Evolutionary conservation across 2,888 invertebrate genomes (phyloP).

Genomic region (Eurytoma californica): DNA sequence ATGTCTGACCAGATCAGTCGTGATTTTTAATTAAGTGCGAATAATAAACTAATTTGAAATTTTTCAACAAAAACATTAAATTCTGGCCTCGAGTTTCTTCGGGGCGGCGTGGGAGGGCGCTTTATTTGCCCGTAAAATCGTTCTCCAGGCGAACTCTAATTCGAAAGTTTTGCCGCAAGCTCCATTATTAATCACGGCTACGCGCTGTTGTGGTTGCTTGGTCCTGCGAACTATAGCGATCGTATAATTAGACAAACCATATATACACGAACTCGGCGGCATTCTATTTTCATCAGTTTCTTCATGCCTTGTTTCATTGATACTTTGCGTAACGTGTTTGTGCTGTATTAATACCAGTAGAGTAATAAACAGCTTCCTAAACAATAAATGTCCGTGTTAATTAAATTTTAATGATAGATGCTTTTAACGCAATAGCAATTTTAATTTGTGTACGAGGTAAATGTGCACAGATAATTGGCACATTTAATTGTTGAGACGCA

Average conservation of each 20-base stretch:
- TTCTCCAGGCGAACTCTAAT: conserved; percentile 20
- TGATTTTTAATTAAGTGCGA: conserved; percentile 1
- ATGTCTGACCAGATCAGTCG: neutral
- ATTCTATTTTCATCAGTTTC: neutral
- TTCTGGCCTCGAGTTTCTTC: conserved; percentile 23
- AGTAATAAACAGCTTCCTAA: no score
- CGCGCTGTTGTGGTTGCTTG: neutral
- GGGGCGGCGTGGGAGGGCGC: neutral
- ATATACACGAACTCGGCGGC: neutral
- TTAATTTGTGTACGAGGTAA: no score
- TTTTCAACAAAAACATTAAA: conserved; percentile 24
- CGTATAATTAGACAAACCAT: conserved; percentile 55
- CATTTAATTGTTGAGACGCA: no score
- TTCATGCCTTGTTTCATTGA: no score
- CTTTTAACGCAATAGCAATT: no score
- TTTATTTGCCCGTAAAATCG: conserved; percentile 25
- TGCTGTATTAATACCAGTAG: no score
- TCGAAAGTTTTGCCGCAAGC: conserved; percentile 20
- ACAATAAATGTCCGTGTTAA: no score
- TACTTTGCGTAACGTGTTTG: no score
- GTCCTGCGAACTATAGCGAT: conserved; percentile 17
- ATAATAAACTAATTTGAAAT: conserved; percentile 22
- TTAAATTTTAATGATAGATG: no score
- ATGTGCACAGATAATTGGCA: no score
- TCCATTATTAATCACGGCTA: conserved; percentile 26